These are phyloP conservation scores for Parazoanthus darwini DNA, from an alignment of 92 coral and sea anemone species.

Conservation along the genomic window DNA sequence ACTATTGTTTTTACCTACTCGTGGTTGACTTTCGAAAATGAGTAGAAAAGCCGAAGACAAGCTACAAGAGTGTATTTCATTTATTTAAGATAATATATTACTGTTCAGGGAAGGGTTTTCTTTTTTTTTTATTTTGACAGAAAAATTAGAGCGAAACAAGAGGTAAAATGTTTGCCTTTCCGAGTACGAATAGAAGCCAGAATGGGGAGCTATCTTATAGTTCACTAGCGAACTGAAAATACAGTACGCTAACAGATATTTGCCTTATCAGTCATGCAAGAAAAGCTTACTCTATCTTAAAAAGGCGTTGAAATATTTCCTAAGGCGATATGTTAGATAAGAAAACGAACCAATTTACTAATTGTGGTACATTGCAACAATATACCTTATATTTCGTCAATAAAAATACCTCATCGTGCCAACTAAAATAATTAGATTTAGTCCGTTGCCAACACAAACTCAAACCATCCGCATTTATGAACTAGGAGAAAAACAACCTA, in stretches of 20 bases:
- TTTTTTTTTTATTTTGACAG: too few relatives aligned
- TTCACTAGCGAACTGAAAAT: background rate
- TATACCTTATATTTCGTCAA: background rate
- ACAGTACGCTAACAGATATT: background rate
- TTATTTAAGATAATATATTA: too few relatives aligned
- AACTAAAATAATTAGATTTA: background rate
- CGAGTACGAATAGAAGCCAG: too few relatives aligned
- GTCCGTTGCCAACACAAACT: background rate
- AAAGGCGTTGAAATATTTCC: background rate
- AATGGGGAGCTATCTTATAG: background rate
- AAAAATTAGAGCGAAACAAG: too few relatives aligned
- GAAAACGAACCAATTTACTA: background rate
- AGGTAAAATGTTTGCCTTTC: too few relatives aligned
- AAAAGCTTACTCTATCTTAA: background rate
- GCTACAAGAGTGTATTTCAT: background rate
- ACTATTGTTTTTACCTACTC: background rate
- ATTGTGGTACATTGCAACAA: background rate
- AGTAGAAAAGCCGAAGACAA: background rate
- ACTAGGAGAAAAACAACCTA: background rate
- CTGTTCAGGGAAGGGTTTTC: too few relatives aligned
- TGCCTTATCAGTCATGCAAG: background rate
- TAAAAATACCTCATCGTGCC: background rate
- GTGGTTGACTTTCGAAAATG: background rate
- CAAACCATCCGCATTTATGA: background rate
- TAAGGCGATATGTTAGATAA: slow-evolving; percentile 22